Evolutionary conservation across 2,888 invertebrate genomes (phyloP), one percentile per base, ranked within the genome.

Genomic region (Apamea monoglypha): DNA sequence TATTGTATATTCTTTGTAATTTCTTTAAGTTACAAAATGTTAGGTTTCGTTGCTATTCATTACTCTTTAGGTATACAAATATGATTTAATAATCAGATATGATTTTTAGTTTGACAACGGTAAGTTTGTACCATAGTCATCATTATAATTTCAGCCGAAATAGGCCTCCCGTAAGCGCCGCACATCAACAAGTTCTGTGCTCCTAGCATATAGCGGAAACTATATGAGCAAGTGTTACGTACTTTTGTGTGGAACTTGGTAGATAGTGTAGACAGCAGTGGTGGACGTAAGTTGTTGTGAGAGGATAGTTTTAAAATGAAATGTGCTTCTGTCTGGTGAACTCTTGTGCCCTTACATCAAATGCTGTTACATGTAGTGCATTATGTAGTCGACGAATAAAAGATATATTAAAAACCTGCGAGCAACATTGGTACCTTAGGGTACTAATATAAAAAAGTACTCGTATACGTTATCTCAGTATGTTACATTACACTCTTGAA

Each of bases 321-420:
- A 64, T 29, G 47, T n/a, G 29, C 29, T 63, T 56, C 21, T 80
- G 69, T 82, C 82, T 82, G 68, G 63, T 80, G 80, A 81, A 63
- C 80, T 75, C 63, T 74, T 47, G n/a, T 80, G 68, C 61, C 82
- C 82, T 74, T 68, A 56, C n/a, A 59, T 69, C n/a, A 63, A 74
- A 81, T 70, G 8, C 14, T 44, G 18, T 18, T 66, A 36, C 16
- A 32, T 44, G 44, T 18, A 78, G 25, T 56, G 36, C 5, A 4
- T 16, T 32, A 76, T 8, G 25, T 67, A 59, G 47, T 50, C 29
- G 18, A 32, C 14, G 18, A 77, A 53, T 53, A 29, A 63, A 53
- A 53, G 18, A 50, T 76, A 40, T 44, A 77, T 77, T 47, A 36
- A 29, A 61, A 63, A 63, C n/a, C 21, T 50, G 29, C 12, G 25